Base-by-base conservation (phyloP, 2,888 invertebrate genomes). In the Tinea semifulvella region DNA sequence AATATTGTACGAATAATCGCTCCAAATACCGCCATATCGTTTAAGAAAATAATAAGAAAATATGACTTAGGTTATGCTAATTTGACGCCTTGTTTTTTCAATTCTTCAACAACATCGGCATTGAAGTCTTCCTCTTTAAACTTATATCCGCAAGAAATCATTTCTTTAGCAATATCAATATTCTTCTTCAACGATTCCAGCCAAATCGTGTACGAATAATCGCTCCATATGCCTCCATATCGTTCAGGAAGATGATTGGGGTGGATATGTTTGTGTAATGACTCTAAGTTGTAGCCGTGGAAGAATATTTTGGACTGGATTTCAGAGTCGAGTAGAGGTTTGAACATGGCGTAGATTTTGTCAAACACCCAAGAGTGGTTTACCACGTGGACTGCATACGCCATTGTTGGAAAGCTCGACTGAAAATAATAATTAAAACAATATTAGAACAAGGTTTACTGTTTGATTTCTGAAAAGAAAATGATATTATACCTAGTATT, bases 311-410 rank as follows among this genome's bases (percentile, higher is more conserved):
- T 77, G 14, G 87, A 83, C 8, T 83, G 82, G 90, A 91, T 92
- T 20, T 79, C 61, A 1, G 85, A 68, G 57, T 86, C 88, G 17
- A 93, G 69, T 17, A 93, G 75, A 0, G 92, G 92, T 55, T 90
- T 91, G 66, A 93, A 92, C 13, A 92, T 85, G 50, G 85, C 86
- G 64, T 88, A 91, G 43, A 90, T 86, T 50, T 89, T 86, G 63
- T 91, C 91, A 61, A 92, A 92, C 5, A 90, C 68, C 91, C 92
- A 92, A 1, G 91, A 89, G 60, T 92, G 90, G 63, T 91, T 88
- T 25, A 92, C 83, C 43, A 93, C 84, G 67, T 93, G 92, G 46
- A 92, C 85, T 0, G 90, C 88, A 50, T 88, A 75, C 0, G 88
- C 89, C 43, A 85, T 86, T 57, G 90, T 82, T 0, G 92, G 92